A percentile compares a stretch with the other conserved stretches of the same genome.
Evolutionary conservation across 2,113 vertebrate species (phyloP).

Genomic region (Phrynocephalus versicolor): DNA sequence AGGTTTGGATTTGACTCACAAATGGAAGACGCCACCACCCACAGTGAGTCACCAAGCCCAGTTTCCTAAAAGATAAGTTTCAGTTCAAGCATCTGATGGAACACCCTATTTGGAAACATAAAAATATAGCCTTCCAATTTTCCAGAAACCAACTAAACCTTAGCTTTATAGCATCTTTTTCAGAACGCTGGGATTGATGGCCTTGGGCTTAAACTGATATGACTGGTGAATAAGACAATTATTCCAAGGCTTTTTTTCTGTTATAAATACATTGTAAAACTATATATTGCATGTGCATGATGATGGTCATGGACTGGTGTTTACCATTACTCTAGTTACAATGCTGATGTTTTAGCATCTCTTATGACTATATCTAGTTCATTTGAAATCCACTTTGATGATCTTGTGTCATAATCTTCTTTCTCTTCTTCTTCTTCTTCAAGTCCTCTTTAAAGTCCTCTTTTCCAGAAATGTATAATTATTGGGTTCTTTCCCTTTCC

Average conservation of each 20-base stretch:
- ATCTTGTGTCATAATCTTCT: too few species aligned
- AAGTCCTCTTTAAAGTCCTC: too few species aligned
- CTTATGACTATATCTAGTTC: neutral
- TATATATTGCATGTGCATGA: neutral
- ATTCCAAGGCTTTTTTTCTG: neutral
- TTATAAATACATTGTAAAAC: neutral
- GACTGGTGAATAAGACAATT: neutral
- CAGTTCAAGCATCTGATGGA: neutral
- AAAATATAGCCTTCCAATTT: neutral
- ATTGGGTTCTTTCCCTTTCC: too few species aligned
- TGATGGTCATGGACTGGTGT: neutral
- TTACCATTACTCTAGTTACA: neutral
- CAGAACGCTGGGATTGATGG: neutral
- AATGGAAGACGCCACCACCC: neutral
- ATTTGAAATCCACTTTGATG: neutral
- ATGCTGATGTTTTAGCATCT: neutral
- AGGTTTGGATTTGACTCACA: constrained; percentile 36
- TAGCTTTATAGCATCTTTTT: neutral
- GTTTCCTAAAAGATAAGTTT: constrained; percentile 21
- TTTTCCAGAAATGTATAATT: too few species aligned
- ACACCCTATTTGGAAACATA: constrained; percentile 10
- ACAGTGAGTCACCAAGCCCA: neutral
- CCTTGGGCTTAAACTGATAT: neutral
- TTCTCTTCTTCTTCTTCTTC: too few species aligned
- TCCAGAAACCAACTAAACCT: neutral